phyloP scores from a whole-genome alignment of 2,888 invertebrate species.

The Athalia rosae region DNA sequence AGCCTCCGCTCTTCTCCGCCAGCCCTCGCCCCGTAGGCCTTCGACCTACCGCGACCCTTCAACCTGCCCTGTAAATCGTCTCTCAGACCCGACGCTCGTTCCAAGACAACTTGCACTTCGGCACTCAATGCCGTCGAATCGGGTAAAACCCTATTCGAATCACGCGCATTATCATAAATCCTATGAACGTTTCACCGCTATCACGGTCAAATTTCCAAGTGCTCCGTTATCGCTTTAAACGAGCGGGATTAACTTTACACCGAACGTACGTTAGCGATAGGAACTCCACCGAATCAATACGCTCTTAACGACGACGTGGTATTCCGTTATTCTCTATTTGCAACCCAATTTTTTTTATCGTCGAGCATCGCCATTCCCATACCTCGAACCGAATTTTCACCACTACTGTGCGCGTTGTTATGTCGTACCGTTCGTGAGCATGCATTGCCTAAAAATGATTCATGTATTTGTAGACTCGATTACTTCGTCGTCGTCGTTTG shows the following conservation, averaged over 20 bases:
- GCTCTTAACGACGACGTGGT: conserved; percentile 16
- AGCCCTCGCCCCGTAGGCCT: conserved; percentile 23
- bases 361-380: too few species aligned
- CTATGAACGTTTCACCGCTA: conserved; percentile 56
- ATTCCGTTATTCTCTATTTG: conserved; percentile 6
- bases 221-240: conserved; percentile 41
- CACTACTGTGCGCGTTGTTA: too few species aligned
- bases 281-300: conserved; percentile 29
- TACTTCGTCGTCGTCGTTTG: too few species aligned
- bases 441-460: too few species aligned
- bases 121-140: conserved; percentile 52
- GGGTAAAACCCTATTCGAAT: conserved; percentile 51
- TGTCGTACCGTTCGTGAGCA: too few species aligned
- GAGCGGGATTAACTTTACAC: conserved; percentile 43
- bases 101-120: conserved; percentile 49
- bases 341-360: too few species aligned
- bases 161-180: conserved; percentile 62
- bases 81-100: conserved; percentile 33
- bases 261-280: conserved; percentile 43
- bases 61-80: conserved; percentile 37
- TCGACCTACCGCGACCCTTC: conserved; percentile 22
- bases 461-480: too few species aligned
- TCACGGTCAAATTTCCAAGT: conserved; percentile 55
- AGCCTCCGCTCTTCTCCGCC: neutral
- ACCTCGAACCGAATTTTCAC: too few species aligned